Conservation (phyloP, 1,140 invertebrate species). For the Heliconius hewitsoni region DNA sequence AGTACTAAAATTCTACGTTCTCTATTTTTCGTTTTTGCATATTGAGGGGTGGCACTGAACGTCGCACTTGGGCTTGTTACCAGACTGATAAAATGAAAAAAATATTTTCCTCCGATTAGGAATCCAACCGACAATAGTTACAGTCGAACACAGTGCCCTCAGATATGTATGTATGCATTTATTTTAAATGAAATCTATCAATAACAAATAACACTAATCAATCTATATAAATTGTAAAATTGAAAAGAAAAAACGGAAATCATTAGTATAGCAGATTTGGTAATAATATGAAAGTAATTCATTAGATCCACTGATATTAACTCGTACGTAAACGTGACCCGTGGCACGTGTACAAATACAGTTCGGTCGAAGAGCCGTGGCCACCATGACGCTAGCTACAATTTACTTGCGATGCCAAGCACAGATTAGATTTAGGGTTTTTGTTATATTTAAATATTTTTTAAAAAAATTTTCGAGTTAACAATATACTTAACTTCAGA, state of each 20-base stretch:
- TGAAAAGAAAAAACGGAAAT: not conserved
- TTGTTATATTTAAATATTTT: too few relatives aligned
- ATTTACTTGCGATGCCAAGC: too few relatives aligned
- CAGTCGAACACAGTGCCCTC: not conserved
- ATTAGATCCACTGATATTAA: constrained; percentile 11
- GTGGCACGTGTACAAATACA: constrained; percentile 12
- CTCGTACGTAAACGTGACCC: constrained; percentile 17
- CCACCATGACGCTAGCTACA: too few relatives aligned
- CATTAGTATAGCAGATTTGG: not conserved
- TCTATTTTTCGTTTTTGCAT: not conserved
- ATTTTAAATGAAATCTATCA: not conserved
- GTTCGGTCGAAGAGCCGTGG: too few relatives aligned
- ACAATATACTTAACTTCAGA: too few relatives aligned
- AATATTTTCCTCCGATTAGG: not conserved
- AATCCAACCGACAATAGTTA: not conserved
- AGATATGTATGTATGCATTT: too few relatives aligned
- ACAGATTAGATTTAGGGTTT: too few relatives aligned
- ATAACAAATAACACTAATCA: not conserved
- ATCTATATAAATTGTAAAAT: not conserved
- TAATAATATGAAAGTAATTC: constrained; percentile 6
- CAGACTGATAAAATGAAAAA: not conserved
- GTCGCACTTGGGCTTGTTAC: not conserved
- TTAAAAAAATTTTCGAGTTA: too few relatives aligned
- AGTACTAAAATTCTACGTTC: not conserved
- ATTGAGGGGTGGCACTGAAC: not conserved